A percentile compares a stretch with the other conserved stretches of the same genome.
These are phyloP conservation scores for Microtus montanus DNA, from an alignment of 2,113 vertebrate species.

Conservation along the genomic window DNA sequence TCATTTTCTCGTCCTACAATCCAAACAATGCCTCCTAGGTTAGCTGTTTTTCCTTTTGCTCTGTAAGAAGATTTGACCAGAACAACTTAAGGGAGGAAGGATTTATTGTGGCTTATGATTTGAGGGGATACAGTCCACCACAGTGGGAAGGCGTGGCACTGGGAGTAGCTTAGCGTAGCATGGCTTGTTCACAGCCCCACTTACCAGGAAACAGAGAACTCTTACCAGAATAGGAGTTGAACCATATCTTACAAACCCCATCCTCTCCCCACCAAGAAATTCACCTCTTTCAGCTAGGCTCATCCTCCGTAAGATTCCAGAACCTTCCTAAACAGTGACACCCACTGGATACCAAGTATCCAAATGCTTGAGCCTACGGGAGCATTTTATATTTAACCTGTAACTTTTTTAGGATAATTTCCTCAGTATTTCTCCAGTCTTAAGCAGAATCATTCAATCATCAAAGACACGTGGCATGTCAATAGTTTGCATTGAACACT, in stretches of 20 bases:
- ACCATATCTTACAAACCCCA: neutral
- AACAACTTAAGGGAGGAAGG: neutral
- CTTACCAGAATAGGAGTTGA: neutral
- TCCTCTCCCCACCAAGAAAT: neutral
- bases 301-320: neutral
- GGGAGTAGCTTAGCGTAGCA: neutral
- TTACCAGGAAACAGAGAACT: neutral
- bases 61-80: neutral
- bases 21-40: neutral
- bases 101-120: neutral
- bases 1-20: neutral
- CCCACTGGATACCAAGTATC: neutral
- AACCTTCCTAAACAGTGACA: neutral
- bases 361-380: neutral
- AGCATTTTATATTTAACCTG: neutral
- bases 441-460: neutral
- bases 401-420: neutral
- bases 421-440: too few species aligned
- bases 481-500: neutral
- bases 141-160: neutral
- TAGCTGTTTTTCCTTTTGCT: too few species aligned
- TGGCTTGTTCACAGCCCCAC: neutral
- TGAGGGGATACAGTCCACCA: neutral
- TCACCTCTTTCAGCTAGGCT: neutral
- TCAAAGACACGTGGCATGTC: neutral